These are phyloP conservation scores for Prunella fulvescens DNA, from an alignment of 2,113 vertebrate species.

Conservation along the genomic window DNA sequence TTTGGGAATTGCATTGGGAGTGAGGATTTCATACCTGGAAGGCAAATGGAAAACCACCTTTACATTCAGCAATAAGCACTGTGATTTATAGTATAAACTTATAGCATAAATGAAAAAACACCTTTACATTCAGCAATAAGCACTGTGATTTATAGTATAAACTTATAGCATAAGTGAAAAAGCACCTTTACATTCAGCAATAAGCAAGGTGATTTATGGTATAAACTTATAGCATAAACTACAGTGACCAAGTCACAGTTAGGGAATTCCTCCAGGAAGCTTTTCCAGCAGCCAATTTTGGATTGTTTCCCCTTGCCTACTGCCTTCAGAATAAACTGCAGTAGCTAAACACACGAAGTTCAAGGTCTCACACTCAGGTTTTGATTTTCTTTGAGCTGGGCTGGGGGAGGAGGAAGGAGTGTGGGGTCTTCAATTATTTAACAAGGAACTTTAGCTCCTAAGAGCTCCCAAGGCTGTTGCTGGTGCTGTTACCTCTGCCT, in stretches of 20 bases:
- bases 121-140: background rate
- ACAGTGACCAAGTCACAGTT: background rate
- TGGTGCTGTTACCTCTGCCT: conserved; percentile 85
- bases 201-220: rapidly evolving
- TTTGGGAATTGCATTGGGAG: conserved; percentile 96
- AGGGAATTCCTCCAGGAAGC: background rate
- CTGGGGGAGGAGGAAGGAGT: rapidly evolving
- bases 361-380: background rate
- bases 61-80: background rate
- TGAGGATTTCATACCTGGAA: conserved; percentile 94
- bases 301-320: background rate
- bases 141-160: background rate
- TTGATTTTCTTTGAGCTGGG: background rate
- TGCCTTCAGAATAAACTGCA: background rate
- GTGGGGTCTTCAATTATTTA: background rate
- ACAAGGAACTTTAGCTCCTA: background rate
- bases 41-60: background rate
- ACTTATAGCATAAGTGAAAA: background rate
- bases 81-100: background rate
- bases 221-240: background rate
- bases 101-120: background rate
- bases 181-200: background rate
- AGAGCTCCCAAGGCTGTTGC: too few relatives aligned
- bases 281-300: background rate
- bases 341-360: background rate